phyloP scores from a whole-genome alignment of 2,888 invertebrate species.

The Pomacea canaliculata region DNA sequence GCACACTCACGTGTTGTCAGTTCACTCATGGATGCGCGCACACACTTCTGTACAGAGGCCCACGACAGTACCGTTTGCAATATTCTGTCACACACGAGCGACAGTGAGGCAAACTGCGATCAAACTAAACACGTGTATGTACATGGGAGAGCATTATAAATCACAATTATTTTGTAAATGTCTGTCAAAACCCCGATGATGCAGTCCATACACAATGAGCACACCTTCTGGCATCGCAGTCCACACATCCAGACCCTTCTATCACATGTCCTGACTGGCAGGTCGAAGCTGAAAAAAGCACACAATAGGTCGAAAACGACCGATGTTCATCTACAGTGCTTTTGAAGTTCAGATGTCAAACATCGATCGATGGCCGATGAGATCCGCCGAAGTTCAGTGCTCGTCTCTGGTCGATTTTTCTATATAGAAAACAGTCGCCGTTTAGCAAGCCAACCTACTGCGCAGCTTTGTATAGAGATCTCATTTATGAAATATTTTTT shows the following conservation, averaged over 20 bases:
- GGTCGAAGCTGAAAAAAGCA: too few species aligned
- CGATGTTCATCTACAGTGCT: neutral
- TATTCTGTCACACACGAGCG: neutral
- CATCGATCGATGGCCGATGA: slow-evolving; percentile 5
- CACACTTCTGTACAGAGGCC: too few species aligned
- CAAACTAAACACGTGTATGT: neutral
- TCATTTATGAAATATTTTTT: too few species aligned
- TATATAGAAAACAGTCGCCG: neutral
- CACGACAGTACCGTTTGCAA: neutral
- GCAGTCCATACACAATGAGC: too few species aligned
- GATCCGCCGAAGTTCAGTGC: neutral
- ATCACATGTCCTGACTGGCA: too few species aligned
- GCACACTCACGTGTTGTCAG: neutral
- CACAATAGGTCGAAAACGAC: too few species aligned
- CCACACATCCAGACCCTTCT: too few species aligned
- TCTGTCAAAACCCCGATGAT: too few species aligned
- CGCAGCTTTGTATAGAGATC: too few species aligned
- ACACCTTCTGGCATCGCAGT: too few species aligned
- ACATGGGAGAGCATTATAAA: neutral
- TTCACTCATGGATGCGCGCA: too few species aligned
- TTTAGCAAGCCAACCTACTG: too few species aligned
- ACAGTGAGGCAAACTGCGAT: neutral
- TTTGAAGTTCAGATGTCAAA: neutral
- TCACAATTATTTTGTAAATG: neutral
- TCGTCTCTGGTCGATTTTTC: slow-evolving; percentile 1